Conservation (phyloP, 2,888 invertebrate species). For the Xylota sylvarum region DNA sequence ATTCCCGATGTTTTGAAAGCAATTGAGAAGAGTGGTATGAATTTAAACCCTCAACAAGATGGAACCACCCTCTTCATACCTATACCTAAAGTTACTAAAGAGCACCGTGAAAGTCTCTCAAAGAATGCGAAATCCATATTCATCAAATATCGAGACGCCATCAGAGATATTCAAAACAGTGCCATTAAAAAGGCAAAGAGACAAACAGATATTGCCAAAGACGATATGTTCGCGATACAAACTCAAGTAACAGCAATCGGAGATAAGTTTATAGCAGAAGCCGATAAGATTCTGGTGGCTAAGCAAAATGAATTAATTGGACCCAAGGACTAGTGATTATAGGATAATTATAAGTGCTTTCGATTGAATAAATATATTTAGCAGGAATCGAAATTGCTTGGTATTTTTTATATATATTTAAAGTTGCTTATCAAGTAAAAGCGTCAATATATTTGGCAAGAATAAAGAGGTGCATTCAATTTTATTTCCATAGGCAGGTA, state of each 20-base stretch:
- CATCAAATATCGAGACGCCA: slow-evolving; percentile 90
- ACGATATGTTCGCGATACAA: slow-evolving; percentile 88
- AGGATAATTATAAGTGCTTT: slow-evolving; percentile 16
- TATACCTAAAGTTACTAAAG: slow-evolving; percentile 96
- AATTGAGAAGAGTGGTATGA: slow-evolving; percentile 93
- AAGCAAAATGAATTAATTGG: slow-evolving; percentile 93
- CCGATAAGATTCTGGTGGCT: slow-evolving; percentile 88
- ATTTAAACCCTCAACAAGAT: slow-evolving; percentile 97
- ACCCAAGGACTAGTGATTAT: slow-evolving; percentile 78
- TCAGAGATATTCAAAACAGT: slow-evolving; percentile 91
- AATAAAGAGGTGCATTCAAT: no score
- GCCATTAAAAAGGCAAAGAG: slow-evolving; percentile 90
- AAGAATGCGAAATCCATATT: slow-evolving; percentile 94
- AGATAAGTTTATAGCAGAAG: slow-evolving; percentile 88
- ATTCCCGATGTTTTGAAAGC: slow-evolving; percentile 92
- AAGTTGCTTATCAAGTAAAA: no score
- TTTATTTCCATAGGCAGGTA: no score
- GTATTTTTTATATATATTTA: no score
- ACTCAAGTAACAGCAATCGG: slow-evolving; percentile 90
- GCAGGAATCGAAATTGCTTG: no score
- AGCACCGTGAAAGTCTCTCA: slow-evolving; percentile 94
- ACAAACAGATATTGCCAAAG: slow-evolving; percentile 89
- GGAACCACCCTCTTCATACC: slow-evolving; percentile 95
- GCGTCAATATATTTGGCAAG: no score
- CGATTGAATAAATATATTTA: slow-evolving; percentile 23